Base-by-base conservation (phyloP, 1,140 invertebrate genomes). In the Saccostrea echinata region DNA sequence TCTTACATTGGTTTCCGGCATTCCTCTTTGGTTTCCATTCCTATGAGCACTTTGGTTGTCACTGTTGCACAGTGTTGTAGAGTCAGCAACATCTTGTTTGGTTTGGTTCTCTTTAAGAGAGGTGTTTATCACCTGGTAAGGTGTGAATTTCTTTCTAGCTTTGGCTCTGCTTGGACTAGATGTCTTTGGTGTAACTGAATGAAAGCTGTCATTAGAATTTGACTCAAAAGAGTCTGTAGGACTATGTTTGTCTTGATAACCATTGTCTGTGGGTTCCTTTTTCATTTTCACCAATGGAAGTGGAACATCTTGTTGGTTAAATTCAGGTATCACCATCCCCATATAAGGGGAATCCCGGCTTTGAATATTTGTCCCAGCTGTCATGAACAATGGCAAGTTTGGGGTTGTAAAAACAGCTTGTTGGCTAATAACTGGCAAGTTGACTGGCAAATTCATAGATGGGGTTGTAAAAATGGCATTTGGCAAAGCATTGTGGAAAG, bases 231-330 rank as follows among this genome's bases (percentile, higher is more conserved):
- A 24, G 57, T 88, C 83, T 57, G 9, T 57, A 61, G 83, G 27
- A 84, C 24, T 57, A 33, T 8, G n/a, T 53, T 61, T 61, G 21
- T 61, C 24, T 24, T 57, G 24, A 30, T 87, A 87, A 57, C 68
- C 84, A 12, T 53, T 51, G n/a, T 88, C 88, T 6, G 64, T n/a
- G 21, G 90, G 89, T 88, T 91, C 91, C 81, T 90, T 90, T 82
- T 91, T 91, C 24, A 92, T 83, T 88, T 89, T 91, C 87, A 91
- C 90, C 88, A 92, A 87, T 81, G 89, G 84, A 81, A 91, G 85
- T 43, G 88, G 87, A 53, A 88, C 57, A 68, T 89, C 89, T 53
- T 90, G 90, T n/a, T 80, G 83, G 33, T 27, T 88, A 16, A 35
- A 85, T 64, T 82, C 64, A 21, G 76, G 71, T 12, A 82, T 52